Base-by-base conservation (phyloP, 2,113 vertebrate species). In the Ochotona princeps region DNA sequence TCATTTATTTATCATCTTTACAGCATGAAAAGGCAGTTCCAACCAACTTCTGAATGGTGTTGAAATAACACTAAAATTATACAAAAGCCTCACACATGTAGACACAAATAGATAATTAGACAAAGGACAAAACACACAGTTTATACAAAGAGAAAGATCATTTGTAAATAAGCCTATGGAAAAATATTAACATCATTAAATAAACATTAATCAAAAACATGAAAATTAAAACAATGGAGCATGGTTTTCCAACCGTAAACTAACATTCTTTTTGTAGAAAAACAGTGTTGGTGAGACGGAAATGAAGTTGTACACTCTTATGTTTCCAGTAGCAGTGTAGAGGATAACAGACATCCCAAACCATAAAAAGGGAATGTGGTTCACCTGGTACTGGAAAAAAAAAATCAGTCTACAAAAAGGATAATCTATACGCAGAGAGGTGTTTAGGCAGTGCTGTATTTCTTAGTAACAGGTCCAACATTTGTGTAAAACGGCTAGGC, bases 111-210 rank as follows among this genome's bases (percentile, higher is more conserved):
- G 23, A 72, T 85, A 75, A 89, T 57, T 88, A 92, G 72, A 69
- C 44, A 93, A 91, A 89, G 51, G 44, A 92, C 72, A 93, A 92
- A 91, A 61, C 87, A 93, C 32, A 72, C 23, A 83, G 80, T 63
- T 79, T 38, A 63, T 30, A 90, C n/a, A 89, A 87, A 93, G 83
- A 80, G 35, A 94, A 70, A 92, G 75, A 26, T 8, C 81, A 73
- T 89, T 67, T 74, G 92, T 82, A 83, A 86, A 79, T 4, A 85
- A 90, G 25, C 18, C 35, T 85, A 61, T 87, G 76, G 83, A 49
- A 89, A 93, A 89, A 79, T 61, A 79, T 32, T 83, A 66, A 65
- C 32, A 81, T 69, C 17, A 1, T 2, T 66, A 49, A 26, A 38
- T 65, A 49, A 26, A 38, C 54, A 61, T 47, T 85, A 54, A 61